Evolutionary conservation across 1,140 invertebrate genomes (phyloP), one percentile per base, ranked within the genome.

Genomic region (Neodiprion lecontei): DNA sequence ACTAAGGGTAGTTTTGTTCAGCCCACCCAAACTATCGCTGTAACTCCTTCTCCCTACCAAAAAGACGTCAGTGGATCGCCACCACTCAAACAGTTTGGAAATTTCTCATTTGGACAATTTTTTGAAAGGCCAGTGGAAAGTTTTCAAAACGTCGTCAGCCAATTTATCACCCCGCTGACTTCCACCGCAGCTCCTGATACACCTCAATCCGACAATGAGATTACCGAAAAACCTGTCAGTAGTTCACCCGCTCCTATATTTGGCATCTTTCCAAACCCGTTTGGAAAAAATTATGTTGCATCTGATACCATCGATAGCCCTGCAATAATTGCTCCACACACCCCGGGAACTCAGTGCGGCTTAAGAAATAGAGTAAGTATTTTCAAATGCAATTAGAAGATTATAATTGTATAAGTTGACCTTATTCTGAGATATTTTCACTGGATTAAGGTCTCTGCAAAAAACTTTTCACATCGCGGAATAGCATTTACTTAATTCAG

Each of bases 291-390:
- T 2, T 79, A 76, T 47, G 70, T 76, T 0, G 28, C 72, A 8
- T 70, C 77, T 8, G 66, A 75, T 1, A 79, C 76, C 47, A 74
- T 76, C 53, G 67, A 79, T n/a, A 76, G 75, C 0, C 67, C 76
- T 0, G 53, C 73, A 8, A 17, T 79, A n/a, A 74, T 80, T 68
- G 4, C 77, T 40, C 74, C 77, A 0, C 80, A 81, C 23, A 77
- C 72, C 9, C 81, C 81, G 28, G 81, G 82, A 47, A 74, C 72
- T 70, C 81, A 85, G 69, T 90, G 89, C 49, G 89, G 89, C 72
- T 76, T 87, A 48, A 85, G 84, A 74, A 88, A 88, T 72, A 72
- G 79, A 67, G 89, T 89, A 79, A 84, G 83, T 81, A 50, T 67
- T 61, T 17, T 70, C 49, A 73, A 40, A 65, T 69, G n/a, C 28